Evolutionary conservation across 1,140 invertebrate species (phyloP).

Genomic region (Drosophila lowei): DNA sequence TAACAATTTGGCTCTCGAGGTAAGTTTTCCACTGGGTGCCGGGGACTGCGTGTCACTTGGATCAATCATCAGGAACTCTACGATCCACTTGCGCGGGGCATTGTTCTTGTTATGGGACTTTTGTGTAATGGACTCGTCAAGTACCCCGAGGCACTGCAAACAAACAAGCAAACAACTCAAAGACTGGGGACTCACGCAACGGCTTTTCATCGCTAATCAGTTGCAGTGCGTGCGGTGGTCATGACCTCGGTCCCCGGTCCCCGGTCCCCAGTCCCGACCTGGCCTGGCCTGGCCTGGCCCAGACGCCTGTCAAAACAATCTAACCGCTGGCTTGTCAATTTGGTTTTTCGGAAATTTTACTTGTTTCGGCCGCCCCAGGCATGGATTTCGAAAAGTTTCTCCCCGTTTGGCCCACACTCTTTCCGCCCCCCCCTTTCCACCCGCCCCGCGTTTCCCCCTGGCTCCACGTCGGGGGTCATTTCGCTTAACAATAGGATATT

Average conservation of each 20-base stretch:
- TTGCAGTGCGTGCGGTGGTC: slow-evolving; percentile 37
- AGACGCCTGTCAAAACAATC: slow-evolving; percentile 53
- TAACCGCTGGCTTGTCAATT: slow-evolving; percentile 54
- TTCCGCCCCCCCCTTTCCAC: no score
- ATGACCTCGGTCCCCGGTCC: not conserved
- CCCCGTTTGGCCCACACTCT: not conserved
- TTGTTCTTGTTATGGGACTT: not conserved
- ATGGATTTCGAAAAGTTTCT: slow-evolving; percentile 34
- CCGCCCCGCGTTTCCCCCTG: not conserved
- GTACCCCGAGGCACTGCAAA: slow-evolving; percentile 38
- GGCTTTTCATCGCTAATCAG: slow-evolving; percentile 60
- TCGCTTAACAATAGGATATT: slow-evolving; percentile 73
- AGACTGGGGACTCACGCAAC: slow-evolving; percentile 24
- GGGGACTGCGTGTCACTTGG: slow-evolving; percentile 10
- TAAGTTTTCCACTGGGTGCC: slow-evolving; percentile 40
- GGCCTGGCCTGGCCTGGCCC: not conserved
- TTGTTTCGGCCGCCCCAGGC: slow-evolving; percentile 18
- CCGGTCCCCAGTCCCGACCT: not conserved
- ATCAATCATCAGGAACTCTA: slow-evolving; percentile 20
- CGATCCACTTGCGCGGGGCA: slow-evolving; percentile 11
- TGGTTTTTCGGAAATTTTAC: slow-evolving; percentile 49
- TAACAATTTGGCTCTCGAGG: slow-evolving; percentile 54
- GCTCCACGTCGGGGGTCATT: slow-evolving; percentile 24
- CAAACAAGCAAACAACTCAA: slow-evolving; percentile 1
- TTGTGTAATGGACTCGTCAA: slow-evolving; percentile 64